Evolutionary conservation across 2,888 invertebrate species (phyloP).

Genomic region (Drosophila sordidula): DNA sequence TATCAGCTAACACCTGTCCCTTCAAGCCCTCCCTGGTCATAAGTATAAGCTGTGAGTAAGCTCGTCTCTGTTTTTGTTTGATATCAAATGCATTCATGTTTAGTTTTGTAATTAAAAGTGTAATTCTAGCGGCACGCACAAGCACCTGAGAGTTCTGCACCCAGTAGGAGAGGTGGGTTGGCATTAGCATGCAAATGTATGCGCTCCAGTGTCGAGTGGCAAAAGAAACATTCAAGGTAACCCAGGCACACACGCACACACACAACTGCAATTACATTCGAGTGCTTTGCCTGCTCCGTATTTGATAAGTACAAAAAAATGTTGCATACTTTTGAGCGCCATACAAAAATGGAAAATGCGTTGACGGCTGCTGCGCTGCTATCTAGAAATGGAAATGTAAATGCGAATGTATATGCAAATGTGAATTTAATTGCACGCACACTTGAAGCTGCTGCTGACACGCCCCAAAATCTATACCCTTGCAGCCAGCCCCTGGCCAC

Average conservation of each 20-base stretch:
- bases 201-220: slow-evolving; percentile 57
- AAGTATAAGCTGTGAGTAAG: slow-evolving; percentile 2
- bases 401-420: slow-evolving; percentile 52
- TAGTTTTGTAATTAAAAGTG: slow-evolving; percentile 77
- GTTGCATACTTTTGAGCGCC: slow-evolving; percentile 71
- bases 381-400: slow-evolving; percentile 44
- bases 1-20: slow-evolving; percentile 1
- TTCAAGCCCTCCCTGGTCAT: neutral
- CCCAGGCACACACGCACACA: slow-evolving; percentile 15
- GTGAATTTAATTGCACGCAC: slow-evolving; percentile 70
- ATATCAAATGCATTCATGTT: slow-evolving; percentile 77
- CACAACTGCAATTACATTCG: slow-evolving; percentile 45
- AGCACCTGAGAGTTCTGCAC: slow-evolving; percentile 30
- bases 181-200: slow-evolving; percentile 76
- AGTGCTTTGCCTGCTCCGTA: slow-evolving; percentile 52
- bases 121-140: slow-evolving; percentile 65
- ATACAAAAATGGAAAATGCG: slow-evolving; percentile 44
- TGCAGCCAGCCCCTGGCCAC: neutral
- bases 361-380: slow-evolving; percentile 31
- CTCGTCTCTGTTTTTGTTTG: slow-evolving; percentile 49
- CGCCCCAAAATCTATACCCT: slow-evolving; percentile 15
- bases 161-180: neutral
- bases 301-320: slow-evolving; percentile 63
- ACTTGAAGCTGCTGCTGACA: slow-evolving; percentile 26
- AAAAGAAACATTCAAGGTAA: slow-evolving; percentile 63